Conservation (phyloP, 23 tunicate species). For the Halocynthia roretzi region DNA sequence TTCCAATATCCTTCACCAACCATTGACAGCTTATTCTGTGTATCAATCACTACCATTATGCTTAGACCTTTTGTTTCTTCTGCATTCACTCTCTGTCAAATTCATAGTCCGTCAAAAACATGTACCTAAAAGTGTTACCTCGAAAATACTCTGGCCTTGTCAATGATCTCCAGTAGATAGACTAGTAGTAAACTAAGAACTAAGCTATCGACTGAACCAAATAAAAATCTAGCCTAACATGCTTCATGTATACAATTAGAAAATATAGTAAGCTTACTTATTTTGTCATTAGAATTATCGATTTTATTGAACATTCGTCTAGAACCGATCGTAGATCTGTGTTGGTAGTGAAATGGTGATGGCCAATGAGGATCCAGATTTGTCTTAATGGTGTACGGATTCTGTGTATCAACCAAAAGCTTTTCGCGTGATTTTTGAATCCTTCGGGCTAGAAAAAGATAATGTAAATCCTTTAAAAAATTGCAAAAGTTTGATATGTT, state of each 20-base stretch:
- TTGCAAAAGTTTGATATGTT: neutral
- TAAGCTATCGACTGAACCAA: neutral
- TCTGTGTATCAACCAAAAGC: constrained; percentile 69
- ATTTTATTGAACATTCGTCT: constrained; percentile 50
- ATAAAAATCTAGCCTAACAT: neutral
- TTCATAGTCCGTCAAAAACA: no score
- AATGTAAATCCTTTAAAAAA: neutral
- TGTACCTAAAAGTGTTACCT: no score
- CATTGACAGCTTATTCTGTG: no score
- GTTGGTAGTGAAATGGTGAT: constrained; percentile 66
- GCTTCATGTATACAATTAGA: neutral
- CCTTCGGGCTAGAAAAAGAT: constrained; percentile 49
- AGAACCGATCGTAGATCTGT: constrained; percentile 74
- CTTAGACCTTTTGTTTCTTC: no score
- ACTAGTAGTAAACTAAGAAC: neutral
- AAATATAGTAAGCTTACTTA: constrained; percentile 42
- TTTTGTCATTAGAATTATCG: constrained; percentile 76
- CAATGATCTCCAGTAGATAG: constrained; percentile 25
- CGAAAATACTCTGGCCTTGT: no score
- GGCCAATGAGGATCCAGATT: constrained; percentile 79
- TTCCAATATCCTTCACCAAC: no score
- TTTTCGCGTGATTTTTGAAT: constrained; percentile 74
- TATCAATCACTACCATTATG: no score
- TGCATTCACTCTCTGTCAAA: no score
- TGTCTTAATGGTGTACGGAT: constrained; percentile 73